Evolutionary conservation across 1,140 invertebrate species (phyloP).

Genomic region (Oedothorax gibbosus): DNA sequence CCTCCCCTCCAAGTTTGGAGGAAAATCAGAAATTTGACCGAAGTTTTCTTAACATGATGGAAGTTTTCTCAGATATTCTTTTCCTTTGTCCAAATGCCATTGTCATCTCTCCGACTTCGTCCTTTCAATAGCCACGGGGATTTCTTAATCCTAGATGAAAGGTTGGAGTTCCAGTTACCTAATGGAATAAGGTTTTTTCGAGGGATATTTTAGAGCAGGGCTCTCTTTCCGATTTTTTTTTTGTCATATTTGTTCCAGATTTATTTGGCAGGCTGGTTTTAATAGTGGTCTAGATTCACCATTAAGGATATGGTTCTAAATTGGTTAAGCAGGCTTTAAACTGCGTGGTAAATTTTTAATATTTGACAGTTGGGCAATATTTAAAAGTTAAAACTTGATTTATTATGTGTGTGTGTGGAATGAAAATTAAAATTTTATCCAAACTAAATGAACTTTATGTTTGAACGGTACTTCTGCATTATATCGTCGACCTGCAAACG

Average conservation of each 20-base stretch:
- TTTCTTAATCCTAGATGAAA: slow-evolving; percentile 59
- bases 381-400: background rate
- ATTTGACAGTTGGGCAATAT: background rate
- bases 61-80: slow-evolving; percentile 43
- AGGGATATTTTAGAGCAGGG: slow-evolving; percentile 7
- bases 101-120: background rate
- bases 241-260: background rate
- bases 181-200: slow-evolving; percentile 53
- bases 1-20: slow-evolving; percentile 12
- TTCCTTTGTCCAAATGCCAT: background rate
- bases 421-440: background rate
- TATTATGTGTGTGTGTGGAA: background rate
- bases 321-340: too few species aligned
- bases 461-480: background rate
- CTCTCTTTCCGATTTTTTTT: background rate
- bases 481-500: background rate
- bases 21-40: slow-evolving; percentile 50
- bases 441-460: background rate
- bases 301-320: too few species aligned
- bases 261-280: slow-evolving; percentile 38
- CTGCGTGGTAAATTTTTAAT: too few species aligned
- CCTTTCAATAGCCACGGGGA: slow-evolving; percentile 18
- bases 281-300: too few species aligned
- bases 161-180: slow-evolving; percentile 57
- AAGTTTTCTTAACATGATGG: slow-evolving; percentile 49